Evolutionary conservation across 2,113 vertebrate genomes (phyloP).

Genomic region (Chascanopsetta lugubris): DNA sequence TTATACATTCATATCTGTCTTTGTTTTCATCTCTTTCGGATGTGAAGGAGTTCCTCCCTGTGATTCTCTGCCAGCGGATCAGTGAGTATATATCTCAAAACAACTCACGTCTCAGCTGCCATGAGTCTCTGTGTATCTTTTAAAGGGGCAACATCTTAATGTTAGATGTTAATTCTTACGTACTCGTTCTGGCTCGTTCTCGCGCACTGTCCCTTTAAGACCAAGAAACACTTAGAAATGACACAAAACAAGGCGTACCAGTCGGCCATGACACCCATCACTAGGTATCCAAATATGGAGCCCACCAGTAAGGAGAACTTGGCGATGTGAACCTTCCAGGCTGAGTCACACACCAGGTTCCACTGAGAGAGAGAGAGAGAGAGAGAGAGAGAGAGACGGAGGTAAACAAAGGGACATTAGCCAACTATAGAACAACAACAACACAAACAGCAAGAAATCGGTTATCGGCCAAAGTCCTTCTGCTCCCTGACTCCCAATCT

Average conservation of each 20-base stretch:
- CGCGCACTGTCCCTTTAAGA: not conserved
- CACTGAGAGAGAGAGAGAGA: slow-evolving; percentile 82
- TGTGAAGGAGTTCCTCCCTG: not conserved
- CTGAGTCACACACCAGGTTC: slow-evolving; percentile 95
- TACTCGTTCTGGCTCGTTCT: not conserved
- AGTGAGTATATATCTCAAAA: not conserved
- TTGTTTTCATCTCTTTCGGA: not conserved
- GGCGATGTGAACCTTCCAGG: slow-evolving; percentile 98
- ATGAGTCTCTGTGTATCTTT: no score
- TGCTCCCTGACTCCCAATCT: slow-evolving; percentile 28
- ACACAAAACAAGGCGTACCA: slow-evolving; percentile 84
- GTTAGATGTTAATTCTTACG: no score
- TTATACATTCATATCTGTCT: no score
- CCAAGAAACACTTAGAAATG: not conserved
- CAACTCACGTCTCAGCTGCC: no score
- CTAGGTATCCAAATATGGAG: slow-evolving; percentile 96
- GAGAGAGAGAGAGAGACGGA: no score
- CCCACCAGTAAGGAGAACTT: slow-evolving; percentile 97
- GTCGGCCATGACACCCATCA: slow-evolving; percentile 97
- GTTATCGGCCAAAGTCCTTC: slow-evolving; percentile 5
- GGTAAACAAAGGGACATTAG: slow-evolving; percentile 13
- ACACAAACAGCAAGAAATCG: slow-evolving; percentile 8
- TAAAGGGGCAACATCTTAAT: no score
- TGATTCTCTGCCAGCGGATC: not conserved
- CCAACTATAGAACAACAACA: slow-evolving; percentile 13